Conservation (phyloP, 2,888 invertebrate species). For the Ceramica pisi region DNA sequence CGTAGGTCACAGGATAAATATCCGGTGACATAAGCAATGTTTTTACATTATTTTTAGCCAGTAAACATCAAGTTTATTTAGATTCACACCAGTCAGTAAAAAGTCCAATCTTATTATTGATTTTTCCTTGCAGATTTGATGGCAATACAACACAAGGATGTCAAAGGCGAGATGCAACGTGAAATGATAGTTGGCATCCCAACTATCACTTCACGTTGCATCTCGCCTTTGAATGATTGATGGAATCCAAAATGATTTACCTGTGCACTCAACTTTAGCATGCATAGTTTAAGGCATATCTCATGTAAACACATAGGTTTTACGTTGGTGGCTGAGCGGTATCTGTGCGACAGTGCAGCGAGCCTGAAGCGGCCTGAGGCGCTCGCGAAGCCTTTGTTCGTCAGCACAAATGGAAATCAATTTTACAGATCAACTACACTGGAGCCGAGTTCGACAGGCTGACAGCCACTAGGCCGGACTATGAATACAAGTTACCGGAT, state of each 20-base stretch:
- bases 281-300: background rate
- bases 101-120: background rate
- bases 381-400: constrained; percentile 71
- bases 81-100: background rate
- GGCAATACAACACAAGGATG: background rate
- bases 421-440: constrained; percentile 80
- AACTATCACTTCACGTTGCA: too few relatives aligned
- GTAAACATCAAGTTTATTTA: background rate
- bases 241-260: too few relatives aligned
- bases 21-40: too few relatives aligned
- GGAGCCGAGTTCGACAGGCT: constrained; percentile 70
- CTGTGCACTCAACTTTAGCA: background rate
- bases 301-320: constrained; percentile 26
- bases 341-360: constrained; percentile 41
- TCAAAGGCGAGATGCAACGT: background rate
- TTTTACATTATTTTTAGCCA: too few relatives aligned
- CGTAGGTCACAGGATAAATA: too few relatives aligned
- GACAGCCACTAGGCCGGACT: constrained; percentile 75
- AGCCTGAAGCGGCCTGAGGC: constrained; percentile 32
- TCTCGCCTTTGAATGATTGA: too few relatives aligned
- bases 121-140: background rate
- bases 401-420: constrained; percentile 80
- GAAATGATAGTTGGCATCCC: too few relatives aligned
- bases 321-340: constrained; percentile 10
- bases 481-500: constrained; percentile 81